phyloP scores from a whole-genome alignment of 2,888 invertebrate genomes.

The Lasioglossum calceatum region DNA sequence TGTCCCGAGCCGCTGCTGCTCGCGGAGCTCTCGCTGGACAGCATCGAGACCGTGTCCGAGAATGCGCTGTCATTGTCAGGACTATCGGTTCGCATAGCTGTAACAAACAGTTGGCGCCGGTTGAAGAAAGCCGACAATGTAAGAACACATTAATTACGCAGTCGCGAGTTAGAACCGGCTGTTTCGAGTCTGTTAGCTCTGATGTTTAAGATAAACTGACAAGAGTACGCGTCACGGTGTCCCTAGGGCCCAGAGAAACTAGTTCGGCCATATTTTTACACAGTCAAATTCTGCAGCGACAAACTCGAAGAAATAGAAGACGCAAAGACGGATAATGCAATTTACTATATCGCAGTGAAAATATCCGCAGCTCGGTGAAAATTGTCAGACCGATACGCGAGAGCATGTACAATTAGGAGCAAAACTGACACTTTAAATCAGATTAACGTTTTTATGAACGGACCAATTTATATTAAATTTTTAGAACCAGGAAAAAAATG shows the following conservation, averaged over 20 bases:
- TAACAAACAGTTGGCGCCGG: conserved; percentile 63
- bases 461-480: too few species aligned
- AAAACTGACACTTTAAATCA: too few species aligned
- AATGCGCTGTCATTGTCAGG: conserved; percentile 99
- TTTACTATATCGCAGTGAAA: not conserved
- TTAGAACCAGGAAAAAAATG: too few species aligned
- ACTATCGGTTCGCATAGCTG: conserved; percentile 91
- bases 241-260: conserved; percentile 7
- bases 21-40: conserved; percentile 96
- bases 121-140: conserved; percentile 6
- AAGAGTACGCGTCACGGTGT: not conserved
- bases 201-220: conserved; percentile 4
- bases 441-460: too few species aligned
- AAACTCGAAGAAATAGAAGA: not conserved
- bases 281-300: not conserved
- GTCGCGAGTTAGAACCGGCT: not conserved
- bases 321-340: not conserved
- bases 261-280: not conserved
- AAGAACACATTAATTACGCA: conserved; percentile 10
- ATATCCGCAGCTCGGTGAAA: too few species aligned
- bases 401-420: too few species aligned
- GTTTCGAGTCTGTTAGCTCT: not conserved
- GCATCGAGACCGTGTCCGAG: conserved; percentile 97
- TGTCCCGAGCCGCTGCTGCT: conserved; percentile 92
- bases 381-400: too few species aligned